phyloP scores from a whole-genome alignment of 37 sponge, comb jelly and placozoan species.

The Amphimedon queenslandica region DNA sequence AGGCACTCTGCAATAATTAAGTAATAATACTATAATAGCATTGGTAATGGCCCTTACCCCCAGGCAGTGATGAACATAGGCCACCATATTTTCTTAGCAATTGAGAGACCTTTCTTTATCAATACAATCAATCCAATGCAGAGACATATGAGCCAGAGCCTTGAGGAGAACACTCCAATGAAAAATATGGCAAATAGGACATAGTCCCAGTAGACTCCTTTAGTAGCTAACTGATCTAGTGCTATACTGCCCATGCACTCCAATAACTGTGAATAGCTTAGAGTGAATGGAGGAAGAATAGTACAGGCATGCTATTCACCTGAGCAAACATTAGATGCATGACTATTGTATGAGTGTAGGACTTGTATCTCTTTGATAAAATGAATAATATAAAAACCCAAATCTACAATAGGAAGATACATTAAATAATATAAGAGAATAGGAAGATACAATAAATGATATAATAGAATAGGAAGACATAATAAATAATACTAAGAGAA shows the following conservation, averaged over 20 bases:
- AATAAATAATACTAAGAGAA: constrained; percentile 3
- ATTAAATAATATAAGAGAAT: background rate
- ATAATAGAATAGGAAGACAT: background rate
- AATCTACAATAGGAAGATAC: constrained; percentile 10
- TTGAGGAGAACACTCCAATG: constrained; percentile 34
- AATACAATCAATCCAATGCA: constrained; percentile 7
- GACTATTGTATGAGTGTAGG: constrained; percentile 39
- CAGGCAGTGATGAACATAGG: constrained; percentile 43
- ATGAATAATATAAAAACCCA: constrained; percentile 52
- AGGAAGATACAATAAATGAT: background rate
- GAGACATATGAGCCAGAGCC: constrained; percentile 29
- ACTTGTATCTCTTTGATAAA: constrained; percentile 37
- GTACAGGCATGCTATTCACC: constrained; percentile 15
- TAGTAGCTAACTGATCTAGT: constrained; percentile 10
- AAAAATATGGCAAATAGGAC: constrained; percentile 39
- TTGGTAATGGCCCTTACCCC: constrained; percentile 25
- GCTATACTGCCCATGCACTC: background rate
- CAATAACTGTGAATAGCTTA: background rate
- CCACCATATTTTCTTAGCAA: constrained; percentile 44
- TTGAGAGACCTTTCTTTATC: background rate
- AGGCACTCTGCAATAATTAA: constrained; percentile 10
- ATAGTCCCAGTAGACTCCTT: constrained; percentile 36
- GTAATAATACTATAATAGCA: background rate
- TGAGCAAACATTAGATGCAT: constrained; percentile 57
- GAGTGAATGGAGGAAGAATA: background rate